phyloP scores from a whole-genome alignment of 2,888 invertebrate species.

The Metalampra italica region DNA sequence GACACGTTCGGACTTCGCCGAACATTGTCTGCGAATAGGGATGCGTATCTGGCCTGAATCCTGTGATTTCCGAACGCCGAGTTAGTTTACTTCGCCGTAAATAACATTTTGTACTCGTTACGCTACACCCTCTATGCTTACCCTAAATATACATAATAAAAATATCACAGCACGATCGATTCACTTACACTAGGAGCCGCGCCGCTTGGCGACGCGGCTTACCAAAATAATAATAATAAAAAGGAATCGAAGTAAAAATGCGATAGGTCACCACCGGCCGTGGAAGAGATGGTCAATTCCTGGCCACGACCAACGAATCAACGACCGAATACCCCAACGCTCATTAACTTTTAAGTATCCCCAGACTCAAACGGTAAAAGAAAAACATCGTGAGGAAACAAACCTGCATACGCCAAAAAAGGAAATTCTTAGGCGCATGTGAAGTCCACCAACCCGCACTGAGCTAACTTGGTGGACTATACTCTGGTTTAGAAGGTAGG shows the following conservation, averaged over 20 bases:
- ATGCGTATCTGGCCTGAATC: constrained; percentile 13
- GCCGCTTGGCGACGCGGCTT: constrained; percentile 63
- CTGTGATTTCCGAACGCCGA: constrained; percentile 17
- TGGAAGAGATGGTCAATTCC: background rate
- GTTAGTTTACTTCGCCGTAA: constrained; percentile 35
- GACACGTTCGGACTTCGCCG: background rate
- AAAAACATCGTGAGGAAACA: too few species aligned
- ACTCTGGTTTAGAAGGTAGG: too few species aligned
- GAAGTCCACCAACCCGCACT: too few species aligned
- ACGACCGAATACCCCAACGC: too few species aligned
- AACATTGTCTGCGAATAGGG: constrained; percentile 11
- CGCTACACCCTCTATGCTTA: constrained; percentile 62
- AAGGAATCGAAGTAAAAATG: constrained; percentile 71
- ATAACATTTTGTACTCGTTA: constrained; percentile 68
- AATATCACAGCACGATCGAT: constrained; percentile 79
- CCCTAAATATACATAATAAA: constrained; percentile 75
- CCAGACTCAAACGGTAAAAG: too few species aligned
- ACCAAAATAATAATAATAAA: constrained; percentile 42
- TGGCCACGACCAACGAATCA: background rate
- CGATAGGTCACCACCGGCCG: constrained; percentile 43
- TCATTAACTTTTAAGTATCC: too few species aligned
- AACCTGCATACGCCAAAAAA: too few species aligned
- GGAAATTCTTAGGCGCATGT: too few species aligned
- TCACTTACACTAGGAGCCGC: constrained; percentile 68
- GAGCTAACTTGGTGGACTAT: too few species aligned